phyloP scores from a whole-genome alignment of 2,113 vertebrate genomes.

The Podiceps cristatus region DNA sequence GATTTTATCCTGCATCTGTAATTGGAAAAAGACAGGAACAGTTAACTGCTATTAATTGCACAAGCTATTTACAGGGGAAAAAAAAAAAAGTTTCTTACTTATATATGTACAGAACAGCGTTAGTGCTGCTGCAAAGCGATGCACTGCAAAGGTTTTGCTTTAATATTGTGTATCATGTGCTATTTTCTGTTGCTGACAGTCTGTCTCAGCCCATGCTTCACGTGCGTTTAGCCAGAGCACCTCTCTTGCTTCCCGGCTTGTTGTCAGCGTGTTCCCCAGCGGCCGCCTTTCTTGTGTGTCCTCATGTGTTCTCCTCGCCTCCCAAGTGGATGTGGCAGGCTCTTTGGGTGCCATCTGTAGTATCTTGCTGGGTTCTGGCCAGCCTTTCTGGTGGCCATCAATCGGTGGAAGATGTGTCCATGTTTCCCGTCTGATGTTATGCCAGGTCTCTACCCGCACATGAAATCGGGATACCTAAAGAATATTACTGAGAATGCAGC shows the following conservation, averaged over 20 bases:
- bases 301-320: neutral
- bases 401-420: neutral
- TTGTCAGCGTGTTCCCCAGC: neutral
- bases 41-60: neutral
- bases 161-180: neutral
- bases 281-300: neutral
- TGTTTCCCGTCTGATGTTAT: neutral
- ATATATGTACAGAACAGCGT: neutral
- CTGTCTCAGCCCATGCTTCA: neutral
- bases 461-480: neutral
- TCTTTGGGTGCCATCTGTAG: neutral
- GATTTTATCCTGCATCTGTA: neutral
- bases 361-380: accelerated
- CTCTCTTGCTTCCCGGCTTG: neutral
- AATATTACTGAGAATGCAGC: neutral
- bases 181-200: neutral
- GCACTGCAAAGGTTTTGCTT: neutral
- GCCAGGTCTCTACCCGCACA: accelerated
- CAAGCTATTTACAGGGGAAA: neutral
- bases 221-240: neutral
- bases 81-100: neutral
- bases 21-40: slow-evolving; percentile 30
- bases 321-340: neutral
- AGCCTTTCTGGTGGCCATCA: neutral
- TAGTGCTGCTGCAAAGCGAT: neutral